Evolutionary conservation across 2,888 invertebrate species (phyloP), one percentile per base, ranked within the genome.

Genomic region (Apoda limacodes): DNA sequence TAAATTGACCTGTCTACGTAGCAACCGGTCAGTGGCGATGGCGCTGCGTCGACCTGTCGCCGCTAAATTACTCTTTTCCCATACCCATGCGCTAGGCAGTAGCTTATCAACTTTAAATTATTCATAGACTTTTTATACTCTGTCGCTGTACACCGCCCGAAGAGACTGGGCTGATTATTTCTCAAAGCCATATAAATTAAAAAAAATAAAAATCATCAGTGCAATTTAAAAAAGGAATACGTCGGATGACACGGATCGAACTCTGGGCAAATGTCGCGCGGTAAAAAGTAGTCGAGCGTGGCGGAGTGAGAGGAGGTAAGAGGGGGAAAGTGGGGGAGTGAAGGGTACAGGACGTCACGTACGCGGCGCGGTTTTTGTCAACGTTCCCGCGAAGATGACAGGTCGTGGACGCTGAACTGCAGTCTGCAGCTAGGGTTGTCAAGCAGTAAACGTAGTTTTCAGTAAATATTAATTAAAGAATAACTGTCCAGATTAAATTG

Each of bases 171-270:
- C 57, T 56, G 58, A 51, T 55, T 44, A 46, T 43, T 45, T 49
- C 53, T 50, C 60, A 70, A 65, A 66, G 71, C 68, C 69, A 63
- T 74, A 75, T 71, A 74, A 75, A 74, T 75, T 72, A 67, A 67
- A 74, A 76, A 71, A 71, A 66, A 57, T 69, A 74, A 69, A 63
- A 60, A 53, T 48, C 62, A 28, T 32, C 43, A 65, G 64, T 66
- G 74, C 72, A 76, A 74, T 76, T 76, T 70, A 70, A 76, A 78
- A 80, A 76, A 80, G 75, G 72, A 76, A 75, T 75, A 76, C 69
- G 78, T 74, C 75, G 70, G 74, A 76, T 78, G 80, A 80, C 80
- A 80, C 72, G 78, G 78, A 75, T 76, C 78, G 80, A 80, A 80
- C 80, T 78, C 80, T 71, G 78, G 80, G 80, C 78, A 78, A 80